Conservation (phyloP, 2,797 vertebrate species). For the Takifugu rubripes region DNA sequence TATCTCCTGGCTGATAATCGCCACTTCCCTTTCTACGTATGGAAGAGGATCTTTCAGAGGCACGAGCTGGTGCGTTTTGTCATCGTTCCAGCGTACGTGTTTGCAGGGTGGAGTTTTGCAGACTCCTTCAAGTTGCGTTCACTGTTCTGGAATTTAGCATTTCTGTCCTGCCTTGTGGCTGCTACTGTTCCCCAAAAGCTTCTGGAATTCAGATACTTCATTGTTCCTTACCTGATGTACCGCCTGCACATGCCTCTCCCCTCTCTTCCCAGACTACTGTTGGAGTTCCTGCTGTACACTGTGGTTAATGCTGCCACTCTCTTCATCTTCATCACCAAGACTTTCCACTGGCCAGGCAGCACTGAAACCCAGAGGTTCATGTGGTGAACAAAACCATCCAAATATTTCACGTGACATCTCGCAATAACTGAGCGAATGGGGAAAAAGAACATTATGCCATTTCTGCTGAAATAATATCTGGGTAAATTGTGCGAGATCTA, state of each 20-base stretch:
- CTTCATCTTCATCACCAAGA: slow-evolving; percentile 86
- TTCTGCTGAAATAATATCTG: neutral
- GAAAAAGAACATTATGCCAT: neutral
- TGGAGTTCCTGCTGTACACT: slow-evolving; percentile 83
- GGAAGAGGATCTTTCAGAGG: slow-evolving; percentile 86
- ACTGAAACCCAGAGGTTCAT: slow-evolving; percentile 90
- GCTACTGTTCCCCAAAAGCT: slow-evolving; percentile 90
- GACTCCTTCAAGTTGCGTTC: slow-evolving; percentile 86
- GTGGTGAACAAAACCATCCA: slow-evolving; percentile 77
- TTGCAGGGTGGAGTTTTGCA: slow-evolving; percentile 87
- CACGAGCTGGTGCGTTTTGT: slow-evolving; percentile 82
- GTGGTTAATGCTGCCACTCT: slow-evolving; percentile 82
- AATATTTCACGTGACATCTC: neutral
- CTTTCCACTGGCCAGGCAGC: slow-evolving; percentile 87
- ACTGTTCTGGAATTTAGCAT: slow-evolving; percentile 86
- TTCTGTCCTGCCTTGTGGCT: slow-evolving; percentile 79
- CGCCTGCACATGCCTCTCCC: slow-evolving; percentile 87
- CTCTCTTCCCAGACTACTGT: slow-evolving; percentile 76
- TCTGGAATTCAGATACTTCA: slow-evolving; percentile 95
- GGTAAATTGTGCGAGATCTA: neutral
- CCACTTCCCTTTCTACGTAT: slow-evolving; percentile 94
- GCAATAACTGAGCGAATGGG: neutral
- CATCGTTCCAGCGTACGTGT: slow-evolving; percentile 86
- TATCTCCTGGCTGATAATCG: slow-evolving; percentile 95
- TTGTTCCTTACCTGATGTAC: slow-evolving; percentile 92